A percentile compares a stretch with the other conserved stretches of the same genome.
Conservation (phyloP, 2,888 invertebrate genomes). For the Cryptophagus acutangulus region DNA sequence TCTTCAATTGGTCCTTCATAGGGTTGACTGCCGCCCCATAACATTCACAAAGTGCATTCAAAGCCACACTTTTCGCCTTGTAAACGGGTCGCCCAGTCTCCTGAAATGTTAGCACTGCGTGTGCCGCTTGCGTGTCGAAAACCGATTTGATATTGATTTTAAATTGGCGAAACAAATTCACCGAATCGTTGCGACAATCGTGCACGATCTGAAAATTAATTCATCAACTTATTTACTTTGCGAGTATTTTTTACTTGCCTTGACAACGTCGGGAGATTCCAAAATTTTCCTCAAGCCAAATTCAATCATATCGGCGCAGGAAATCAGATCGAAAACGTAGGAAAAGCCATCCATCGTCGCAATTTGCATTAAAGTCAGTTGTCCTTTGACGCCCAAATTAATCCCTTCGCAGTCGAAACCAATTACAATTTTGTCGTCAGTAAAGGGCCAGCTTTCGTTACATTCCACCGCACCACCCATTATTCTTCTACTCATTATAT, state of each 20-base stretch:
- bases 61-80: conserved; percentile 88
- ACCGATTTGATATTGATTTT: conserved; percentile 77
- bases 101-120: conserved; percentile 86
- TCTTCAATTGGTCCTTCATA: conserved; percentile 84
- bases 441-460: conserved; percentile 40
- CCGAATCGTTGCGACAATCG: conserved; percentile 88
- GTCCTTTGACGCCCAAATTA: conserved; percentile 83
- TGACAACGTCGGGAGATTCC: conserved; percentile 75
- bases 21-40: conserved; percentile 86
- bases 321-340: conserved; percentile 82
- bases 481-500: conserved; percentile 51
- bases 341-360: conserved; percentile 78
- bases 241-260: conserved; percentile 51
- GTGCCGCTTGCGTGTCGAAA: conserved; percentile 83
- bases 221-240: conserved; percentile 4
- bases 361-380: conserved; percentile 79
- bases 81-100: conserved; percentile 87
- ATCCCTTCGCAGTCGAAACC: conserved; percentile 92
- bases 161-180: conserved; percentile 81
- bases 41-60: conserved; percentile 85
- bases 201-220: conserved; percentile 65
- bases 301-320: conserved; percentile 75
- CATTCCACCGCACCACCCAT: conserved; percentile 1
- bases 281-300: conserved; percentile 75
- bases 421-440: conserved; percentile 56